Evolutionary conservation across 2,888 invertebrate species (phyloP).

Genomic region (Aphrophora alni): DNA sequence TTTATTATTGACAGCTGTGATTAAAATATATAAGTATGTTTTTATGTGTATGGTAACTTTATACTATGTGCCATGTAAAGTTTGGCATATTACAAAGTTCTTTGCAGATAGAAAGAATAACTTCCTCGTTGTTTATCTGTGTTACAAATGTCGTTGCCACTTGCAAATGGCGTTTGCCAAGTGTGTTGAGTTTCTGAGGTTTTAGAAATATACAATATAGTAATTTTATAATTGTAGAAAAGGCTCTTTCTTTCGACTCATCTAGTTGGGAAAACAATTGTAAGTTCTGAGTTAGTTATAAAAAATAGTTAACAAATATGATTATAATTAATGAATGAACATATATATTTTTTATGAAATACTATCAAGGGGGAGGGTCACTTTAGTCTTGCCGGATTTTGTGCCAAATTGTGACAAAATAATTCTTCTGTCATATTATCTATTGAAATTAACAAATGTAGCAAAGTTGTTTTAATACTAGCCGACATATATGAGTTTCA

Average conservation of each 20-base stretch:
- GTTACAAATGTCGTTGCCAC: slow-evolving; percentile 18
- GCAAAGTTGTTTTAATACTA: no score
- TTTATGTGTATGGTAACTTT: no score
- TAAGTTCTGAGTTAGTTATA: background rate
- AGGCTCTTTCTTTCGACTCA: background rate
- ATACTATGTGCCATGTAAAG: no score
- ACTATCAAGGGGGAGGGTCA: background rate
- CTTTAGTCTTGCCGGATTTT: background rate
- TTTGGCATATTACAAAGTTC: background rate
- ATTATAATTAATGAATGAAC: background rate
- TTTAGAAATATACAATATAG: background rate
- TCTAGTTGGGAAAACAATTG: background rate
- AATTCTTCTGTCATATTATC: no score
- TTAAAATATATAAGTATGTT: no score
- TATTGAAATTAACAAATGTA: no score
- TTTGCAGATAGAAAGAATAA: background rate
- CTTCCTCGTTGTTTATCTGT: background rate
- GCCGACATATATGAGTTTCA: no score
- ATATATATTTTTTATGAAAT: background rate
- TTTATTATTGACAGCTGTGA: no score
- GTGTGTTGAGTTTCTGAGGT: slow-evolving; percentile 28
- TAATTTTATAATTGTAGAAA: background rate
- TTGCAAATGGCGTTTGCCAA: slow-evolving; percentile 43
- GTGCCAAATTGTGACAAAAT: background rate
- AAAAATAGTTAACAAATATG: background rate